phyloP scores from a whole-genome alignment of 1,140 invertebrate genomes.

The Nautilus pompilius region DNA sequence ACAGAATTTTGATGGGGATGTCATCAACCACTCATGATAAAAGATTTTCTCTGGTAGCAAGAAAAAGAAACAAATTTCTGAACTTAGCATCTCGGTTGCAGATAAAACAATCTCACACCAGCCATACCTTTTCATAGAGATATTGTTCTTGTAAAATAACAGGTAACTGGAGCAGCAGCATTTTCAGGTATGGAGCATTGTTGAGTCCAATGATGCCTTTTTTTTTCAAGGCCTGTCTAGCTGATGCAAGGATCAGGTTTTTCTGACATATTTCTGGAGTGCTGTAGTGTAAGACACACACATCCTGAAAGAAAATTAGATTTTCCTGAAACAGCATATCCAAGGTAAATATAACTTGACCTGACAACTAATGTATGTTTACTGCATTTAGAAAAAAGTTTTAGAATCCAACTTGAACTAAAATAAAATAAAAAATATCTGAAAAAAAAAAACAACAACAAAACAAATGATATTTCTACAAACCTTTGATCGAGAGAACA shows the following conservation, averaged over 20 bases:
- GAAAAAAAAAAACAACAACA: background rate
- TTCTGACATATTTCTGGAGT: constrained; percentile 52
- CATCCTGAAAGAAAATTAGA: constrained; percentile 48
- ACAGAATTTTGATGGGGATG: too few relatives aligned
- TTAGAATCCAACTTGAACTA: background rate
- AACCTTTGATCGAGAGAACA: constrained; percentile 61
- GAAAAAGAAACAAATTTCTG: background rate
- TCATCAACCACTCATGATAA: too few relatives aligned
- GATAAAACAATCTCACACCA: background rate
- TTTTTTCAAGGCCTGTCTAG: constrained; percentile 58
- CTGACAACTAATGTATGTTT: too few relatives aligned
- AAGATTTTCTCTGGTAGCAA: background rate
- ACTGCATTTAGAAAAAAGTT: background rate
- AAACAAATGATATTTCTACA: background rate
- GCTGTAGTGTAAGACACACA: constrained; percentile 57
- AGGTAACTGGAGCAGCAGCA: constrained; percentile 60
- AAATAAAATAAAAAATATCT: background rate
- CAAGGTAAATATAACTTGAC: background rate
- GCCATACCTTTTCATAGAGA: constrained; percentile 60
- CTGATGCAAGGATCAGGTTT: constrained; percentile 57
- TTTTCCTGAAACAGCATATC: background rate
- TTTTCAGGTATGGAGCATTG: constrained; percentile 61
- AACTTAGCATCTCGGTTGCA: too few relatives aligned
- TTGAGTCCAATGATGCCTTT: constrained; percentile 61
- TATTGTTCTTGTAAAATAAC: constrained; percentile 61